Conservation (phyloP, 2,888 invertebrate genomes). For the Chloromyia formosa region DNA sequence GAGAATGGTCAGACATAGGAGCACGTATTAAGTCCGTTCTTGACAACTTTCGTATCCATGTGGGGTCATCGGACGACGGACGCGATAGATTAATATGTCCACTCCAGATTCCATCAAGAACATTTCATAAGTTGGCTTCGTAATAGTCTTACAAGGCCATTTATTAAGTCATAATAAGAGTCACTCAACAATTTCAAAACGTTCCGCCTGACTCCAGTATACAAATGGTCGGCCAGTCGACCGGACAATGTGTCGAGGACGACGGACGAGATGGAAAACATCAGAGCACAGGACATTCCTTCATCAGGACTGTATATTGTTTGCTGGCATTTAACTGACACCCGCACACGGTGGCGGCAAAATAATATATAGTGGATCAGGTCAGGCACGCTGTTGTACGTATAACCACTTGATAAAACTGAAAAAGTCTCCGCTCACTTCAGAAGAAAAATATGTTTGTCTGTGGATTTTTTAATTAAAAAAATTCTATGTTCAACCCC, state of each 20-base stretch:
- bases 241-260: slow-evolving; percentile 7
- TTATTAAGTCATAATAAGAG: slow-evolving; percentile 19
- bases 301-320: background rate
- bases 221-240: background rate
- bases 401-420: slow-evolving; percentile 21
- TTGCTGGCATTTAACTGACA: slow-evolving; percentile 14
- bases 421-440: background rate
- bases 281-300: background rate
- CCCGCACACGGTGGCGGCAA: background rate
- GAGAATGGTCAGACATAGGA: no score
- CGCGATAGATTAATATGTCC: no score
- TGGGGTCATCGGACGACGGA: no score
- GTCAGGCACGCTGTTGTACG: background rate
- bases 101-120: no score
- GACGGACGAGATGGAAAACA: background rate
- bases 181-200: background rate
- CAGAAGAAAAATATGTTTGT: slow-evolving; percentile 21
- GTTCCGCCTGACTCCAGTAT: background rate
- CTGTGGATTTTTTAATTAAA: slow-evolving; percentile 52
- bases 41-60: no score
- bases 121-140: no score
- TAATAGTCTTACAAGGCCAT: background rate
- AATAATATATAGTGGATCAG: slow-evolving; percentile 17
- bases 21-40: no score
- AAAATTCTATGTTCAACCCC: slow-evolving; percentile 46